Conservation (phyloP, 2,113 vertebrate species). For the Odontophorus gujanensis region DNA sequence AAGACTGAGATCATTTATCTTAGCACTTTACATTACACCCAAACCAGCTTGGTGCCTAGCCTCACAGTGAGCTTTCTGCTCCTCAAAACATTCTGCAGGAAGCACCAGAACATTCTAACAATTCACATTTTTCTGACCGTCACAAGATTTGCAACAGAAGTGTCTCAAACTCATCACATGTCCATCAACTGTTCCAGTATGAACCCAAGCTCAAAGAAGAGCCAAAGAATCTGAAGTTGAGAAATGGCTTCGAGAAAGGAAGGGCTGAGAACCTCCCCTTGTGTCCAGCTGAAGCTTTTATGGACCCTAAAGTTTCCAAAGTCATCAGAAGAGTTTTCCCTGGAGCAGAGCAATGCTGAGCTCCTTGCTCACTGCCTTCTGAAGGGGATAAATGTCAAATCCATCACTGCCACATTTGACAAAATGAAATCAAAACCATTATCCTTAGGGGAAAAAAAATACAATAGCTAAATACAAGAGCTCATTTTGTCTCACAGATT, state of each 20-base stretch:
- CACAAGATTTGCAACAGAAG: not conserved
- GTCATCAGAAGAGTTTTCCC: not conserved
- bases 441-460: not conserved
- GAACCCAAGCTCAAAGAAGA: not conserved
- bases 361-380: not conserved
- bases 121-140: not conserved
- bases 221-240: not conserved
- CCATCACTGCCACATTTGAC: not conserved
- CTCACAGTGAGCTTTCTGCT: not conserved
- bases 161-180: not conserved
- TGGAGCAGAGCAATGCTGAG: not conserved
- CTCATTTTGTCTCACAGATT: not conserved
- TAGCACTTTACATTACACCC: not conserved
- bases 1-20: not conserved
- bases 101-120: not conserved
- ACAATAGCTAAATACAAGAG: not conserved
- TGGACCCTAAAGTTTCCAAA: not conserved
- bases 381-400: not conserved
- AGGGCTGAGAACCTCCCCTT: not conserved
- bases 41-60: rapidly evolving
- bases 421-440: not conserved
- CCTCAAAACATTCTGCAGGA: not conserved
- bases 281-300: not conserved
- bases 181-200: not conserved
- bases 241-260: not conserved